Conservation (phyloP, 2,797 vertebrate species). For the Siniperca obscura region DNA sequence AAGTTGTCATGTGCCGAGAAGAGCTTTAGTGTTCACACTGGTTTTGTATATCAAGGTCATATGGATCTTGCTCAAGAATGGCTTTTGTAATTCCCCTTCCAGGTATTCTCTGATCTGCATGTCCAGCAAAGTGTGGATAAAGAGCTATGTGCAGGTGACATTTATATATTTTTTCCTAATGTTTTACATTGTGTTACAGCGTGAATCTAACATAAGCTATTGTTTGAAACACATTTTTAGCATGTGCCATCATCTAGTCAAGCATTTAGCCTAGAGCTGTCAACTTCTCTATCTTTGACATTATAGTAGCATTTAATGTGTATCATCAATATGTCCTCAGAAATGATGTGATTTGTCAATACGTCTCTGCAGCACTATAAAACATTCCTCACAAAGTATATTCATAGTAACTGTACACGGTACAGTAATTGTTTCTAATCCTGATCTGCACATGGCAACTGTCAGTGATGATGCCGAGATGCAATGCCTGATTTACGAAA, state of each 20-base stretch:
- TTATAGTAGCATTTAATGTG: conserved; percentile 20
- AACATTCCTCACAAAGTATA: neutral
- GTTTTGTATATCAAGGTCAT: conserved; percentile 58
- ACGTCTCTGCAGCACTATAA: conserved; percentile 1
- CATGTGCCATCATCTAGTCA: conserved; percentile 15
- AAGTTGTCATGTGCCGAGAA: conserved; percentile 56
- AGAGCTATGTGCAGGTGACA: conserved; percentile 6
- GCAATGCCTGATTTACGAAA: neutral
- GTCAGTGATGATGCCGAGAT: conserved; percentile 2
- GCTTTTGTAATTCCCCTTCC: conserved; percentile 23
- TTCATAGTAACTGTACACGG: conserved; percentile 2
- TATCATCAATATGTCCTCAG: conserved; percentile 17
- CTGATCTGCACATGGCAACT: neutral
- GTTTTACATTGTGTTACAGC: neutral
- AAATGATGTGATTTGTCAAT: conserved; percentile 22
- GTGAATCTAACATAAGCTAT: neutral
- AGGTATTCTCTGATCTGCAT: conserved; percentile 22
- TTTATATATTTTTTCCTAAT: neutral
- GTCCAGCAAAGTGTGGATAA: neutral
- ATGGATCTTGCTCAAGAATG: conserved; percentile 36
- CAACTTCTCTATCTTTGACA: conserved; percentile 9
- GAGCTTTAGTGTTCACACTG: conserved; percentile 37
- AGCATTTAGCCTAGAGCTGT: neutral
- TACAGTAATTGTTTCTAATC: neutral
- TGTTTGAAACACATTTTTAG: conserved; percentile 23